Base-by-base conservation (phyloP, 2,888 invertebrate genomes). In the Cancer borealis region DNA sequence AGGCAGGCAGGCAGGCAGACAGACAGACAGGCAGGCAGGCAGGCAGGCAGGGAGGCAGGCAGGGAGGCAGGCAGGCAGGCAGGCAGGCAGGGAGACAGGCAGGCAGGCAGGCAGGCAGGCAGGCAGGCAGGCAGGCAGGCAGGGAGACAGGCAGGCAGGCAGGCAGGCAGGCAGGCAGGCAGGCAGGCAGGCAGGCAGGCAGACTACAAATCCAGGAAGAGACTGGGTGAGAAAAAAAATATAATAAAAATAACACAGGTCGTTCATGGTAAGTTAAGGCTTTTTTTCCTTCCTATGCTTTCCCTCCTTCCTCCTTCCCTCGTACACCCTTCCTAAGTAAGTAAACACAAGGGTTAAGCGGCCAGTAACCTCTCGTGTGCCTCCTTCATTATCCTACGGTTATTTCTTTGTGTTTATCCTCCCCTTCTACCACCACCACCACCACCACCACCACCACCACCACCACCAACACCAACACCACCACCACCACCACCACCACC, bases 381-480 rank as follows among this genome's bases (percentile, higher is more conserved):
- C 30, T 30, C 30, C n/a, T 88, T 88, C 17, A 45, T 46, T 88
- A 45, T 46, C 46, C 88, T 88, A 17, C 21, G 39, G 14, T 88
- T 88, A 47, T 39, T 39, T 21, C 88, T 88, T 88, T 46, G 21
- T 88, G 47, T 88, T n/a, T 88, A 46, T 88, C 46, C 49, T 46
- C 21, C 79, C 79, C 79, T 26, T 26, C 14, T 54, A 10, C 54
- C 12, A 3, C n/a, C 66, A n/a, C n/a, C 66, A 21, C n/a, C 66
- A 0, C 14, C 17, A 17, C 66, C 17, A 12, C 66, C 39, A 39
- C 39, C 39, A 39, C 39, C 39, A 39, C 39, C n/a, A 66, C 5
- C 66, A 5, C 17, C 66, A 21, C 66, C 66, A 3, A 3, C 66
- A 3, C 14, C 14, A 17, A 12, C 8, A 5, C 66, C 12, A 21